These are phyloP conservation scores for Drosophila subobscura DNA, from an alignment of 1,140 invertebrate genomes.

Conservation along the genomic window DNA sequence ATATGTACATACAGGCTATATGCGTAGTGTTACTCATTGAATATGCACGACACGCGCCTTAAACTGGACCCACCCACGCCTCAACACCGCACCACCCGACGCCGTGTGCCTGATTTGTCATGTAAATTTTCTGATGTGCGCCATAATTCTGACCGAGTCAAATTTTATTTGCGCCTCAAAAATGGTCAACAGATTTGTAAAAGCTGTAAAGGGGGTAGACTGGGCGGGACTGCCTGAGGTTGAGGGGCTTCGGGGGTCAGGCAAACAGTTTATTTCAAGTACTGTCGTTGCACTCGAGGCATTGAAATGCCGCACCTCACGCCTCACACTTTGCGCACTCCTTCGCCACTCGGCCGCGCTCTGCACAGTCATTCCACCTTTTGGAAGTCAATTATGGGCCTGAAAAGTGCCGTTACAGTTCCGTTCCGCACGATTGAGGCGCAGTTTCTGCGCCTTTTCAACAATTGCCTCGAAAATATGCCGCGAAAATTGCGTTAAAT, in stretches of 20 bases:
- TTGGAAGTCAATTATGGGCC: slow-evolving; percentile 30
- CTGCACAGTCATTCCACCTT: slow-evolving; percentile 2
- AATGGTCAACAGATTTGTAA: slow-evolving; percentile 69
- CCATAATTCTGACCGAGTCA: slow-evolving; percentile 8
- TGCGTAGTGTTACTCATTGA: slow-evolving; percentile 60
- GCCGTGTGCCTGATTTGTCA: background rate
- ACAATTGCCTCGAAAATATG: slow-evolving; percentile 25
- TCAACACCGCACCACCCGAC: background rate
- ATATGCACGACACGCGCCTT: slow-evolving; percentile 51
- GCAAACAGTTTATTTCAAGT: slow-evolving; percentile 12
- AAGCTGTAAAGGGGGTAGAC: slow-evolving; percentile 24
- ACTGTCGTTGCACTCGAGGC: slow-evolving; percentile 40
- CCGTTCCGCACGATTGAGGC: slow-evolving; percentile 64
- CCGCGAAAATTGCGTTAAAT: slow-evolving; percentile 52
- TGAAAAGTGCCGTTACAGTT: slow-evolving; percentile 60
- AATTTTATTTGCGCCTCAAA: slow-evolving; percentile 60
- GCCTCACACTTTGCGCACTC: background rate
- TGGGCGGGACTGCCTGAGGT: background rate
- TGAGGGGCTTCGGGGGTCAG: slow-evolving; percentile 34
- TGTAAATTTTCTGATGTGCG: background rate
- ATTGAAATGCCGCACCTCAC: slow-evolving; percentile 47
- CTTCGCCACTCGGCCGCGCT: background rate
- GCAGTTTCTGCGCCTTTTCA: slow-evolving; percentile 40
- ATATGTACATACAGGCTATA: slow-evolving; percentile 31
- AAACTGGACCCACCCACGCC: background rate